Percentiles rank a stretch among this genome's conserved stretches.
These are phyloP conservation scores for Notodonta ziczac DNA, from an alignment of 2,888 invertebrate species.

Conservation along the genomic window DNA sequence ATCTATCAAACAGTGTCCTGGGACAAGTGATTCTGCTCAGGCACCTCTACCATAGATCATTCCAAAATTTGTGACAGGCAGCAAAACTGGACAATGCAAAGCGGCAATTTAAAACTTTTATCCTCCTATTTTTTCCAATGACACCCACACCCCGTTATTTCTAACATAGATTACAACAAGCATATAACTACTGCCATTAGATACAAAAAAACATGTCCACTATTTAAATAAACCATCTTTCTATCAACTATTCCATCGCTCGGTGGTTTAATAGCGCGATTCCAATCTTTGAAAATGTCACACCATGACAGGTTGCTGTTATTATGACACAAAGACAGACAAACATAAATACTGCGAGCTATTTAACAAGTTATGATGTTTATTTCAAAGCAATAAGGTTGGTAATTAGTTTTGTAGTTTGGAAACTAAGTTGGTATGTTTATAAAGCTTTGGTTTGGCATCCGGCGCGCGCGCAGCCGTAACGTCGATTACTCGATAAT, in stretches of 20 bases:
- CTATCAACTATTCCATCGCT: constrained; percentile 71
- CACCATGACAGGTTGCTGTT: constrained; percentile 80
- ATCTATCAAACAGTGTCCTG: too few relatives aligned
- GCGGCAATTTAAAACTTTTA: background rate
- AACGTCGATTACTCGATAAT: constrained; percentile 82
- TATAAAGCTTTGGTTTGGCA: constrained; percentile 67
- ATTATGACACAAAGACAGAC: constrained; percentile 64
- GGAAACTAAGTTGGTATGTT: constrained; percentile 26
- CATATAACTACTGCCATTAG: constrained; percentile 39
- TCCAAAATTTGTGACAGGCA: too few relatives aligned
- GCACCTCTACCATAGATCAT: too few relatives aligned
- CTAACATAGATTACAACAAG: constrained; percentile 33
- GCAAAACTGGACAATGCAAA: too few relatives aligned
- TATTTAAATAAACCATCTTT: constrained; percentile 70
- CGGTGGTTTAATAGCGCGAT: constrained; percentile 72
- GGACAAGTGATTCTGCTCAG: too few relatives aligned
- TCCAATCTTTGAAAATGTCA: constrained; percentile 74
- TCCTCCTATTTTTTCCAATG: background rate
- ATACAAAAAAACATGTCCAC: constrained; percentile 41
- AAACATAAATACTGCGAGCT: constrained; percentile 15
- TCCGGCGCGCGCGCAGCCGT: constrained; percentile 78
- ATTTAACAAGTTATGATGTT: constrained; percentile 25
- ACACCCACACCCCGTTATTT: constrained; percentile 14
- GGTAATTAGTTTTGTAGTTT: constrained; percentile 9
- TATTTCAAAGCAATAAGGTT: constrained; percentile 28